Evolutionary conservation across 37 sponge, comb jelly and placozoan species (phyloP).

Genomic region (Chondrosia reniformis): DNA sequence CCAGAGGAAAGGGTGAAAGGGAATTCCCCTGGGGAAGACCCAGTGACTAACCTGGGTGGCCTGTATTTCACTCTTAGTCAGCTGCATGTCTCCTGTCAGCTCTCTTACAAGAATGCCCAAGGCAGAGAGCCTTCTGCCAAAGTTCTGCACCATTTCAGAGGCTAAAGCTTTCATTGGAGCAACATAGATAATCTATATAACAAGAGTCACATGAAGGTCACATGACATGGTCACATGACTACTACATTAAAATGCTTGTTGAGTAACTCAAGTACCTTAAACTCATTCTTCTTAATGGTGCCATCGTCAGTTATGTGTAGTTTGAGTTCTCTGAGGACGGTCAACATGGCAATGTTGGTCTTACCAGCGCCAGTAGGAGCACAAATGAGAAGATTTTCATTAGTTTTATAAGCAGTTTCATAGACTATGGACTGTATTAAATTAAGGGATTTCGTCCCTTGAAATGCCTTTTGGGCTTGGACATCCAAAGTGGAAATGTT

Average conservation of each 20-base stretch:
- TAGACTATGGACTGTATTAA: conserved; percentile 88
- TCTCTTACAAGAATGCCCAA: conserved; percentile 91
- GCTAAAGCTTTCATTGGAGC: conserved; percentile 99
- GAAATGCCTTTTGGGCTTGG: conserved; percentile 59
- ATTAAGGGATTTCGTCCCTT: conserved; percentile 77
- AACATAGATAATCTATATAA: conserved; percentile 85
- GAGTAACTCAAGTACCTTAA: conserved; percentile 64
- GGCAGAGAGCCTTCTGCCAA: conserved; percentile 65
- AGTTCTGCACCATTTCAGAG: conserved; percentile 93
- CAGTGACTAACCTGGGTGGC: conserved; percentile 75
- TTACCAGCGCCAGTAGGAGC: conserved; percentile 99
- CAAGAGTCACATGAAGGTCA: no score
- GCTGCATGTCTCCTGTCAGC: conserved; percentile 98
- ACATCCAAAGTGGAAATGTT: conserved; percentile 66
- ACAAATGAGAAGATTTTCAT: conserved; percentile 91
- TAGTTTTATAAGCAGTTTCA: conserved; percentile 84
- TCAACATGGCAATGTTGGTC: conserved; percentile 97
- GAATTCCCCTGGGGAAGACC: background rate
- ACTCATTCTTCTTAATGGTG: conserved; percentile 82
- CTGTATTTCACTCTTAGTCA: conserved; percentile 90
- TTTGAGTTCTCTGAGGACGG: conserved; percentile 75
- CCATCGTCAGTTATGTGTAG: conserved; percentile 60
- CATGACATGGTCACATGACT: no score
- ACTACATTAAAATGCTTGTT: background rate
- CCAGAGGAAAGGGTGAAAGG: background rate